Evolutionary conservation across 2,113 vertebrate species (phyloP).

Genomic region (Gopherus evgoodei): DNA sequence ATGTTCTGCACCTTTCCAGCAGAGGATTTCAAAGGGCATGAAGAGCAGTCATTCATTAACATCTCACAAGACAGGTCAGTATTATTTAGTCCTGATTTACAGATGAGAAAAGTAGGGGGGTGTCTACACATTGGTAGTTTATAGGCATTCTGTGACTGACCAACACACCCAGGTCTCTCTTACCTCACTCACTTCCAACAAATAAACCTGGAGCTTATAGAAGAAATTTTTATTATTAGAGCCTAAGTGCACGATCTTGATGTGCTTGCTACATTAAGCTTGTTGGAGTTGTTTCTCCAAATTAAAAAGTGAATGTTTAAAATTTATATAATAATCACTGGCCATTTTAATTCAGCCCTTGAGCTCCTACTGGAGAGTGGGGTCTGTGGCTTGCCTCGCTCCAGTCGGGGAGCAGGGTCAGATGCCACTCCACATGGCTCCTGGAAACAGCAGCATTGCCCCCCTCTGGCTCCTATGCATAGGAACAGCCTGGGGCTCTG

Average conservation of each 20-base stretch:
- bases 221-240: neutral
- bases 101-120: neutral
- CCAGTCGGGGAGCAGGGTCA: too few species aligned
- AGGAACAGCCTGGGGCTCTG: too few species aligned
- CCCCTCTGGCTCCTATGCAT: too few species aligned
- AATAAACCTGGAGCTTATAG: neutral
- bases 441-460: too few species aligned
- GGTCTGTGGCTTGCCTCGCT: too few species aligned
- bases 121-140: neutral
- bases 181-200: neutral
- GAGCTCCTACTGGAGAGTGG: too few species aligned
- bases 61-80: neutral
- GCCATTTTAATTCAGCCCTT: too few species aligned
- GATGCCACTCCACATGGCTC: too few species aligned
- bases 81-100: neutral
- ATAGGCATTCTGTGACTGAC: neutral
- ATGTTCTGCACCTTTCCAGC: neutral
- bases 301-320: neutral
- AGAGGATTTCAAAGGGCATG: neutral
- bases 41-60: slow-evolving; percentile 9
- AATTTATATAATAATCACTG: neutral
- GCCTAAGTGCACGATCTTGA: neutral
- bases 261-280: neutral
- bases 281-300: neutral
- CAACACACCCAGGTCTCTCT: neutral